These are phyloP conservation scores for Caradrina kadenii DNA, from an alignment of 2,888 invertebrate species.

Conservation along the genomic window DNA sequence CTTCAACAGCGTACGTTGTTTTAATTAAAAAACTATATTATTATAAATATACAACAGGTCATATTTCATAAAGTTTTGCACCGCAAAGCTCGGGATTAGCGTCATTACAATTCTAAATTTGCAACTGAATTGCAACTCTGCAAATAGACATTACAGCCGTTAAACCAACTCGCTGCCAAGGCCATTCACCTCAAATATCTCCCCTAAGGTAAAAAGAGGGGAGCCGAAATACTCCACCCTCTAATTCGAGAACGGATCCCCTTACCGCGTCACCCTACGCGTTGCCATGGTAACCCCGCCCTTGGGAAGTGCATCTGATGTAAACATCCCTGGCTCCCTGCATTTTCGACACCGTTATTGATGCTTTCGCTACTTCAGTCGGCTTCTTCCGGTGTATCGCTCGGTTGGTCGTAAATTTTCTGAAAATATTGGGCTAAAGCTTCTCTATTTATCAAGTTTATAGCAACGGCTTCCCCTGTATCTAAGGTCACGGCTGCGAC, in stretches of 20 bases:
- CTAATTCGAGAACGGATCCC: constrained; percentile 81
- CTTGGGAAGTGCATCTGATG: constrained; percentile 70
- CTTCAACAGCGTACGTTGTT: constrained; percentile 24
- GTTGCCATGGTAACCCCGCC: constrained; percentile 69
- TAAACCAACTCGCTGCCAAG: constrained; percentile 70
- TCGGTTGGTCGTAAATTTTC: constrained; percentile 77
- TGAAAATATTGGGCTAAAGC: constrained; percentile 81
- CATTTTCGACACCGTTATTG: constrained; percentile 81
- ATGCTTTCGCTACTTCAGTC: constrained; percentile 77
- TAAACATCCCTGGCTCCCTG: constrained; percentile 78
- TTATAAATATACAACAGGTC: constrained; percentile 40
- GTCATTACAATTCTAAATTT: constrained; percentile 65
- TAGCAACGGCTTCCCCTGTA: constrained; percentile 71
- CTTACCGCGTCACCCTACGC: constrained; percentile 74
- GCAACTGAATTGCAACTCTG: constrained; percentile 71
- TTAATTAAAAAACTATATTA: constrained; percentile 58
- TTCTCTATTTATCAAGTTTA: constrained; percentile 83
- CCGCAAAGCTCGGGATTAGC: constrained; percentile 55
- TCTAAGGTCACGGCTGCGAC: constrained; percentile 75
- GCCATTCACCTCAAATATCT: constrained; percentile 88
- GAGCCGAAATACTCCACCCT: constrained; percentile 87
- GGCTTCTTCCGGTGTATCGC: constrained; percentile 76
- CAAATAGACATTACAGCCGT: constrained; percentile 69
- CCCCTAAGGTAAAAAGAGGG: constrained; percentile 84
- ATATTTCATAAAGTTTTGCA: constrained; percentile 66